Evolutionary conservation across 1,140 invertebrate genomes (phyloP).

Genomic region (Acromyrmex charruanus): DNA sequence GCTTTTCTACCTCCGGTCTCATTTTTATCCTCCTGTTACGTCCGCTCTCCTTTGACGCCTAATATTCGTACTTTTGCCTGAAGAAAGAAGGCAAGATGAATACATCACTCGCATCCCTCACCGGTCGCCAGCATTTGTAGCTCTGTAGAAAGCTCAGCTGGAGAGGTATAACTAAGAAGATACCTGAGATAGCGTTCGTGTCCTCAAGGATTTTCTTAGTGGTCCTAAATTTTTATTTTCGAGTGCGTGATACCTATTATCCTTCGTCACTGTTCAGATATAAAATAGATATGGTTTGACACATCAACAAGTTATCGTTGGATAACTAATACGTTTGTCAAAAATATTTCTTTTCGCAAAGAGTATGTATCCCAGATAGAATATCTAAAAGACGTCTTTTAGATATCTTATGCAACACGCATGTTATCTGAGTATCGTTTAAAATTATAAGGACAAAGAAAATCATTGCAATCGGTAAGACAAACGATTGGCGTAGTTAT

Average conservation of each 20-base stretch:
- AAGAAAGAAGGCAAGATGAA: conserved; percentile 16
- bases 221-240: conserved; percentile 21
- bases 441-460: neutral
- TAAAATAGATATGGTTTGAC: neutral
- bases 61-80: conserved; percentile 69
- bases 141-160: conserved; percentile 21
- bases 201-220: neutral
- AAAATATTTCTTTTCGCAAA: neutral
- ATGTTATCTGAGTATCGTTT: neutral
- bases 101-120: conserved; percentile 52
- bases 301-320: neutral
- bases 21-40: conserved; percentile 52
- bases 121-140: conserved; percentile 3
- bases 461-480: neutral
- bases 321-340: neutral
- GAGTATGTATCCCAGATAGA: too few relatives aligned
- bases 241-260: neutral
- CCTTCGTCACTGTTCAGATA: neutral
- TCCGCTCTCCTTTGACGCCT: conserved; percentile 65
- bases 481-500: neutral
- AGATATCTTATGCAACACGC: neutral
- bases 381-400: neutral
- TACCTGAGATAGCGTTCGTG: conserved; percentile 2
- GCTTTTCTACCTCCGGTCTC: conserved; percentile 60
- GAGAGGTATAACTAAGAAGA: neutral